Evolutionary conservation across 2,888 invertebrate species (phyloP).

Genomic region (Salticus scenicus): DNA sequence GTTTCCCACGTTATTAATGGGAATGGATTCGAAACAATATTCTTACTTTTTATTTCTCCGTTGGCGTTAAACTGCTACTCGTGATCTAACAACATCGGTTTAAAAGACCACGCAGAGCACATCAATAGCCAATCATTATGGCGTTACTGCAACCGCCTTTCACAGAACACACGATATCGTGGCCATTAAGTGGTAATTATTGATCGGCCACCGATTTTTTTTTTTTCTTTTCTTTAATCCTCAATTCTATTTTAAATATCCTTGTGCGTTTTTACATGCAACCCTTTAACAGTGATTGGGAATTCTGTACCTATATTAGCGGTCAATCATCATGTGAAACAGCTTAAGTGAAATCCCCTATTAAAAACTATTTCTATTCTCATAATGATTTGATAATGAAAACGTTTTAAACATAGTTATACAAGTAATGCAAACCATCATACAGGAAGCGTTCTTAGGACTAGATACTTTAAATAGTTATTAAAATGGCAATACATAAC

Average conservation of each 20-base stretch:
- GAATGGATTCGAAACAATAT: slow-evolving; percentile 62
- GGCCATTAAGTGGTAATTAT: slow-evolving; percentile 54
- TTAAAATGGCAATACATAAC: too few species aligned
- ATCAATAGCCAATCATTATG: slow-evolving; percentile 60
- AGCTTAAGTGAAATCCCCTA: too few species aligned
- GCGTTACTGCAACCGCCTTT: slow-evolving; percentile 32
- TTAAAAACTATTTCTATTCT: too few species aligned
- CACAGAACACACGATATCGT: slow-evolving; percentile 53
- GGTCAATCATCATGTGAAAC: too few species aligned
- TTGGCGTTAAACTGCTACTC: slow-evolving; percentile 44
- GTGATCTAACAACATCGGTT: slow-evolving; percentile 51
- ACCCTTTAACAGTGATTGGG: too few species aligned
- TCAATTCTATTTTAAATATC: slow-evolving; percentile 25
- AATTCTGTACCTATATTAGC: too few species aligned
- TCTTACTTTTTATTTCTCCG: slow-evolving; percentile 37
- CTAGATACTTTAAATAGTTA: too few species aligned
- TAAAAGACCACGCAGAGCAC: slow-evolving; percentile 47
- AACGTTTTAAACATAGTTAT: too few species aligned
- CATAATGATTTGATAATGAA: too few species aligned
- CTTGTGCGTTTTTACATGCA: too few species aligned
- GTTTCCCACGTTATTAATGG: slow-evolving; percentile 36
- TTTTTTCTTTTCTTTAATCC: slow-evolving; percentile 22
- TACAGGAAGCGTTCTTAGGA: too few species aligned
- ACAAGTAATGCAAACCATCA: too few species aligned
- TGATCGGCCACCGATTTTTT: slow-evolving; percentile 34